These are phyloP conservation scores for Drosophila anceps DNA, from an alignment of 2,888 invertebrate species.

Conservation along the genomic window DNA sequence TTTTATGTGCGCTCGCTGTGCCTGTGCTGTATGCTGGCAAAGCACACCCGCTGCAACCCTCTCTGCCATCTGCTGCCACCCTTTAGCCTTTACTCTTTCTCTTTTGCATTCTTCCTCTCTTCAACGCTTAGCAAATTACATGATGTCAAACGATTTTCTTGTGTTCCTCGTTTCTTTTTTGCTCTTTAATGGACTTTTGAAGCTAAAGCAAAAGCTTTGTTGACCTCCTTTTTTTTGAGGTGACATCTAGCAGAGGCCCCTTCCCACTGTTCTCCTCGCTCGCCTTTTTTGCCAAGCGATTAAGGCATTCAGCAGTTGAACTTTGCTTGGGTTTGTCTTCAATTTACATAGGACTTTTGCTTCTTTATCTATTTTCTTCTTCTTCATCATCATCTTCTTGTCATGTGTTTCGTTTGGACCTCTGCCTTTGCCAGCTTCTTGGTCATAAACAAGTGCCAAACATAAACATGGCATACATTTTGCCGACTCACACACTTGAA, in stretches of 20 bases:
- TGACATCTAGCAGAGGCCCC: constrained; percentile 1
- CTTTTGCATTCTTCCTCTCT: constrained; percentile 3
- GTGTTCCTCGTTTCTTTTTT: constrained; percentile 39
- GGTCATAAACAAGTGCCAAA: constrained; percentile 57
- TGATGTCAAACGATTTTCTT: constrained; percentile 60
- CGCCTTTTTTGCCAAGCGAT: constrained; percentile 25
- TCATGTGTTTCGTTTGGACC: constrained; percentile 13
- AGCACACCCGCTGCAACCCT: constrained; percentile 29
- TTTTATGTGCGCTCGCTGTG: constrained; percentile 38
- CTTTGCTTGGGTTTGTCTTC: constrained; percentile 44
- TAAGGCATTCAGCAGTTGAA: constrained; percentile 24
- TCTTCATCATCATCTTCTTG: constrained; percentile 2
- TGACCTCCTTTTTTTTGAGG: constrained; percentile 56
- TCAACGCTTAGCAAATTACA: constrained; percentile 43
- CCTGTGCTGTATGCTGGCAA: constrained; percentile 3
- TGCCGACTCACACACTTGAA: constrained; percentile 10
- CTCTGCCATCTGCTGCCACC: background rate
- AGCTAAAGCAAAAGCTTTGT: constrained; percentile 21
- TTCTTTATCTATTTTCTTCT: constrained; percentile 8
- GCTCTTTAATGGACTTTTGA: constrained; percentile 47
- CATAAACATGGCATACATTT: constrained; percentile 61
- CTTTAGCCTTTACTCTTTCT: background rate
- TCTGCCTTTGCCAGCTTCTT: constrained; percentile 37
- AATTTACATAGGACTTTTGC: constrained; percentile 40
- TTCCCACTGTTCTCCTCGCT: background rate